Percentiles rank a stretch among this genome's conserved stretches.
phyloP scores from a whole-genome alignment of 2,113 vertebrate species.

The Onychostruthus taczanowskii region DNA sequence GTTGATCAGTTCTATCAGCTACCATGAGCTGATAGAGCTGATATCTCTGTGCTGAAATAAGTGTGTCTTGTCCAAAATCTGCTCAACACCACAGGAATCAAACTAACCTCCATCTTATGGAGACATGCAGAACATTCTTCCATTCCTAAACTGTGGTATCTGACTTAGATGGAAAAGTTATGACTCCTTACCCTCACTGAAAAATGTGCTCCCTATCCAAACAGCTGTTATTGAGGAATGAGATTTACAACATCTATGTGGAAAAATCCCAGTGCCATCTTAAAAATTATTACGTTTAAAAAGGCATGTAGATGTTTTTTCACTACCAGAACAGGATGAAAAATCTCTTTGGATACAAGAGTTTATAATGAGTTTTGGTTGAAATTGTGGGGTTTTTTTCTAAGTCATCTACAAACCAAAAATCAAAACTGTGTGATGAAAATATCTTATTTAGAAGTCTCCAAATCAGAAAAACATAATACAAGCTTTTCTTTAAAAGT shows the following conservation, averaged over 20 bases:
- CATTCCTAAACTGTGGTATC: neutral
- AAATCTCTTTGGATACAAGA: neutral
- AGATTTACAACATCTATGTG: neutral
- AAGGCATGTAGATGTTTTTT: neutral
- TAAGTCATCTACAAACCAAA: neutral
- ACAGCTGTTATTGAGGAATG: neutral
- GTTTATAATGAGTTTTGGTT: neutral
- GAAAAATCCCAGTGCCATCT: accelerated
- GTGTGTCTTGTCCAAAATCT: neutral
- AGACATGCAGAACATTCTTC: neutral
- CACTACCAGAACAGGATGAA: neutral
- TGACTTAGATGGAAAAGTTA: neutral
- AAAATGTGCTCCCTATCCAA: neutral
- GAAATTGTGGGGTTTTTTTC: neutral
- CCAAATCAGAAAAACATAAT: neutral
- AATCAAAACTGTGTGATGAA: neutral
- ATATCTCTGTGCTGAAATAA: neutral
- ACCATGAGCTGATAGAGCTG: neutral
- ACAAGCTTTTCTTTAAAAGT: neutral
- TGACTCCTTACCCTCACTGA: neutral
- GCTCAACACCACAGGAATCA: neutral
- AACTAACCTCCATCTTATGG: neutral
- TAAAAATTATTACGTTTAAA: neutral
- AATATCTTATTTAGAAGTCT: neutral
- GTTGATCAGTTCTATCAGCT: neutral